These are phyloP conservation scores for Rhinoderma darwinii DNA, from an alignment of 2,113 vertebrate species.

Conservation along the genomic window DNA sequence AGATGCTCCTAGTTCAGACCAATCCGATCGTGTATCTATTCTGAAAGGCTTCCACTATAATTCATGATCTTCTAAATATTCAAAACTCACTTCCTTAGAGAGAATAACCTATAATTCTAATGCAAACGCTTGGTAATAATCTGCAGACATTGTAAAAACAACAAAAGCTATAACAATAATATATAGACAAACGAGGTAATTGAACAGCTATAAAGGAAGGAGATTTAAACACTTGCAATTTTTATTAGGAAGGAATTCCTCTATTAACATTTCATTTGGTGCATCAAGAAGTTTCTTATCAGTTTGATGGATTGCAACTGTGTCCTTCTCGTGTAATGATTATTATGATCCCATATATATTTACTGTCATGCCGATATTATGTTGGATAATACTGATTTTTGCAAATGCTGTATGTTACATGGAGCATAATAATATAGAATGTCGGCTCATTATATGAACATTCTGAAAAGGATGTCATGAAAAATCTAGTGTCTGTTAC, in stretches of 20 bases:
- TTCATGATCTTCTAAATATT: not conserved
- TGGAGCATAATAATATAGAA: conserved; percentile 48
- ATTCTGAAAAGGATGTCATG: conserved; percentile 50
- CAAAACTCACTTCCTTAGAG: not conserved
- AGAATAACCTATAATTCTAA: conserved; percentile 13
- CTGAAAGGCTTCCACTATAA: not conserved
- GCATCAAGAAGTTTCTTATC: not conserved
- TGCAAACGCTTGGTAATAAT: not conserved
- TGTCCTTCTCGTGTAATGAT: conserved; percentile 20
- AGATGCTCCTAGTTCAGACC: not conserved
- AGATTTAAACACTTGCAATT: not conserved
- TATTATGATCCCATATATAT: conserved; percentile 41
- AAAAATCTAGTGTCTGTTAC: conserved; percentile 59
- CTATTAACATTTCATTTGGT: conserved; percentile 30
- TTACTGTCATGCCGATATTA: conserved; percentile 46
- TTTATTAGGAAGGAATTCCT: conserved; percentile 23
- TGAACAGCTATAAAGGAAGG: conserved; percentile 11
- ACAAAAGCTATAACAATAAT: conserved; percentile 16
- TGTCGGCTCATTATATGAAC: conserved; percentile 54
- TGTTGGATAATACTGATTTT: conserved; percentile 46
- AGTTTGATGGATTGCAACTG: conserved; percentile 12
- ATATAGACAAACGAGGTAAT: not conserved
- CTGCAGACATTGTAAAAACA: not conserved
- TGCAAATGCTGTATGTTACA: conserved; percentile 18
- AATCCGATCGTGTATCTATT: not conserved